Conservation (phyloP, 2,113 vertebrate species). For the Cyprinodon tularosa region DNA sequence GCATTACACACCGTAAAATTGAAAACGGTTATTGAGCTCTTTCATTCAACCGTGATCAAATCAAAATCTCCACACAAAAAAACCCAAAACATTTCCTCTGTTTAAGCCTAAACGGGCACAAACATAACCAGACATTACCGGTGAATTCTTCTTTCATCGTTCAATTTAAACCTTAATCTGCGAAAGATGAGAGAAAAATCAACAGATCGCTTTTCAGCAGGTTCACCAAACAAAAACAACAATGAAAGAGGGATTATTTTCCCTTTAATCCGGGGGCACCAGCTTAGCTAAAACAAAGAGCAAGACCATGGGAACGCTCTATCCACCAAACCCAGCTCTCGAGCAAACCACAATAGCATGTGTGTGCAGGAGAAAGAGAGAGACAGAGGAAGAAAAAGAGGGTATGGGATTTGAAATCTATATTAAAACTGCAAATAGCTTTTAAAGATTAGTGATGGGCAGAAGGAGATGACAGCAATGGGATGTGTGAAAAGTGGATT, state of each 20-base stretch:
- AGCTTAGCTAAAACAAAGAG: constrained; percentile 79
- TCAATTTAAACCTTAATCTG: constrained; percentile 75
- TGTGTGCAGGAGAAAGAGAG: constrained; percentile 37
- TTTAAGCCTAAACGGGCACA: constrained; percentile 29
- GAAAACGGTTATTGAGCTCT: constrained; percentile 29
- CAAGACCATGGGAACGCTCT: constrained; percentile 69
- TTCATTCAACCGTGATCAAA: constrained; percentile 36
- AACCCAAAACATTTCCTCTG: constrained; percentile 24
- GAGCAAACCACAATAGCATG: constrained; percentile 67
- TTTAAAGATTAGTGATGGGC: constrained; percentile 80
- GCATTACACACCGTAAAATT: constrained; percentile 46
- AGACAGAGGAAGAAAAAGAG: constrained; percentile 55
- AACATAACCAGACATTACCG: constrained; percentile 57
- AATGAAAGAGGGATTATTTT: constrained; percentile 79
- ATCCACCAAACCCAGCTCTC: constrained; percentile 58
- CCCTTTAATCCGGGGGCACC: constrained; percentile 75
- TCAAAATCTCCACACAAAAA: constrained; percentile 22
- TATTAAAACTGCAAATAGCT: constrained; percentile 82
- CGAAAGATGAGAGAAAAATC: constrained; percentile 72
- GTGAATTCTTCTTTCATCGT: constrained; percentile 62
- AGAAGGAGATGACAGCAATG: constrained; percentile 74
- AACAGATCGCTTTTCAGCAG: constrained; percentile 74
- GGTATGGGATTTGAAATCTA: constrained; percentile 80
- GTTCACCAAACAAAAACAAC: constrained; percentile 75
- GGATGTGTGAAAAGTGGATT: constrained; percentile 73